These are phyloP conservation scores for Empidonax traillii DNA, from an alignment of 2,113 vertebrate genomes.

Conservation along the genomic window DNA sequence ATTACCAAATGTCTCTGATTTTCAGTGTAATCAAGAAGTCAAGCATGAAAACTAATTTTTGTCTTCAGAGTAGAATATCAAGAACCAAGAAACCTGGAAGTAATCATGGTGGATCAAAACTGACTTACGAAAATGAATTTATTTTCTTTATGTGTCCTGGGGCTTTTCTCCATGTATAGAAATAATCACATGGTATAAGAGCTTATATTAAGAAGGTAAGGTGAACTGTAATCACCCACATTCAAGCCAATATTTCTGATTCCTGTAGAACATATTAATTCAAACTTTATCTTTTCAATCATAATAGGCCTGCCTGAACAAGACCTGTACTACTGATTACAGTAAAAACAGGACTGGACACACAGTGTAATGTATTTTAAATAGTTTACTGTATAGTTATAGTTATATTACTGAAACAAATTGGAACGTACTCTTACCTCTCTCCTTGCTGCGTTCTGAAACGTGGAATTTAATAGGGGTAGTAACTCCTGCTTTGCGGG, in stretches of 20 bases:
- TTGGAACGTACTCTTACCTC: background rate
- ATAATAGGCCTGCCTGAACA: background rate
- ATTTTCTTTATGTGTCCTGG: background rate
- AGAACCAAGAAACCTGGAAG: background rate
- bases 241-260: background rate
- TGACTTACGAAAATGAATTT: background rate
- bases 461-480: background rate
- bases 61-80: background rate
- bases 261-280: background rate
- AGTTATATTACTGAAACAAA: background rate
- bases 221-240: background rate
- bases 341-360: background rate
- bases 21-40: background rate
- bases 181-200: background rate
- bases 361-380: background rate
- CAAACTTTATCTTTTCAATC: background rate
- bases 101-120: background rate
- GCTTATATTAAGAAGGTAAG: background rate
- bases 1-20: background rate
- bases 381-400: background rate
- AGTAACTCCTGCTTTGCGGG: background rate
- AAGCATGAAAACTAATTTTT: background rate
- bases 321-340: background rate
- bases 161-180: background rate
- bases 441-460: background rate